Conservation (phyloP, 2,888 invertebrate species). For the Plebejus argus region DNA sequence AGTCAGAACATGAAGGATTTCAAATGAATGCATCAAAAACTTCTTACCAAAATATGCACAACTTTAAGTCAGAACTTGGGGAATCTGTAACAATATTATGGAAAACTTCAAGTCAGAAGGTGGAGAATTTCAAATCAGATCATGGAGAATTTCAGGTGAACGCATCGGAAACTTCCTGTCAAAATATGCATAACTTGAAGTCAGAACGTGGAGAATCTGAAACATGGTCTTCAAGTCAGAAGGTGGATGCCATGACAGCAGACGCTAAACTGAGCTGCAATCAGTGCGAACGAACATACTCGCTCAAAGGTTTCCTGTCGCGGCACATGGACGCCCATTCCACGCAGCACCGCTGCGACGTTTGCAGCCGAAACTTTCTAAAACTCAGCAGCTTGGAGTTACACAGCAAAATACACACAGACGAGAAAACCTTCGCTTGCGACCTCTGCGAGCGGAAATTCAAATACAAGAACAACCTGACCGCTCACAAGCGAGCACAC, state of each 20-base stretch:
- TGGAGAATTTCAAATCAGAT: background rate
- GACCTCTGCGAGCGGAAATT: constrained; percentile 1
- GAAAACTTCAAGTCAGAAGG: background rate
- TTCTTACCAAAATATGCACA: background rate
- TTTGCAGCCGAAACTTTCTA: background rate
- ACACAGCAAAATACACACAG: background rate
- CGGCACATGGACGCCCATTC: background rate
- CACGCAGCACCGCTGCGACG: background rate
- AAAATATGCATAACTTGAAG: background rate
- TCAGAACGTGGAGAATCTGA: background rate
- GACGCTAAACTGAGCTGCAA: constrained; percentile 1
- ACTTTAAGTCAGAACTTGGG: background rate
- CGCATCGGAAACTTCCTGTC: background rate
- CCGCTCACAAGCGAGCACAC: background rate
- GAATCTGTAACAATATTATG: background rate
- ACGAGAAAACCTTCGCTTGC: constrained; percentile 1
- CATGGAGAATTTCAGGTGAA: background rate
- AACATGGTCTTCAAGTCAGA: background rate
- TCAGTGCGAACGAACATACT: background rate
- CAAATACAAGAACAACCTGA: background rate
- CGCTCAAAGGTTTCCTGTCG: background rate
- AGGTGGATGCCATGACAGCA: background rate
- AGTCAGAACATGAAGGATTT: background rate
- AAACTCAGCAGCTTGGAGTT: background rate
- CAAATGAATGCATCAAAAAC: background rate